Conservation (phyloP, 2,888 invertebrate species). For the Agonopterix heracliana region DNA sequence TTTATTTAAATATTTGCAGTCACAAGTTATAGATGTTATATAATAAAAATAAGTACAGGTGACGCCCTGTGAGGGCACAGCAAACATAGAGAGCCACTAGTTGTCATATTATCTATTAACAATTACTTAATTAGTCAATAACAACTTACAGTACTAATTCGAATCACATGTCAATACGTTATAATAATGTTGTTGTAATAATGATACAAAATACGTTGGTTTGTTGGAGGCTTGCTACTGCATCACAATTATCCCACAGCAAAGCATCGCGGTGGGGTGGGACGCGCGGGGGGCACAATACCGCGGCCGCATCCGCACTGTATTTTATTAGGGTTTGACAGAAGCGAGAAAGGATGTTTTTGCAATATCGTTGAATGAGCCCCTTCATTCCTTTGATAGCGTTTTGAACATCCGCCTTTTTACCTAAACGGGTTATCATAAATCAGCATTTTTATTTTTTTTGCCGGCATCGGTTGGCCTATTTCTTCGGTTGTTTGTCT, state of each 20-base stretch:
- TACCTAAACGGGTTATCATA: slow-evolving; percentile 33
- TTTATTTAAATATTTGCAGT: too few relatives aligned
- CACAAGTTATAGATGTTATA: too few relatives aligned
- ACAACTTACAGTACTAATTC: too few relatives aligned
- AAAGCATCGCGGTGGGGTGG: not conserved
- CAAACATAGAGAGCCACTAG: too few relatives aligned
- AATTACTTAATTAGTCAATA: too few relatives aligned
- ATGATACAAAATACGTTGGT: too few relatives aligned
- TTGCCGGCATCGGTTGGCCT: not conserved
- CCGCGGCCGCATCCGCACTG: not conserved
- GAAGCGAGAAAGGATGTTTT: slow-evolving; percentile 33
- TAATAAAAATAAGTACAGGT: too few relatives aligned
- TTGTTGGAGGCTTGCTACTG: too few relatives aligned
- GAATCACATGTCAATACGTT: too few relatives aligned
- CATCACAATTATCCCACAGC: not conserved
- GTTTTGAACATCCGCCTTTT: slow-evolving; percentile 31
- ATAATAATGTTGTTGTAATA: too few relatives aligned
- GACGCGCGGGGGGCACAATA: not conserved
- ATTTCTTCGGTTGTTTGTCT: not conserved
- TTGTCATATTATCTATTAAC: too few relatives aligned
- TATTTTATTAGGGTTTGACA: slow-evolving; percentile 36
- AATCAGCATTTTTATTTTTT: slow-evolving; percentile 34
- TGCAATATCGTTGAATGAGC: slow-evolving; percentile 29
- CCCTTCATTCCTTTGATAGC: slow-evolving; percentile 31
- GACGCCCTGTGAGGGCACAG: too few relatives aligned